These are phyloP conservation scores for Poeciliopsis retropinna DNA, from an alignment of 2,113 vertebrate species.

Conservation along the genomic window DNA sequence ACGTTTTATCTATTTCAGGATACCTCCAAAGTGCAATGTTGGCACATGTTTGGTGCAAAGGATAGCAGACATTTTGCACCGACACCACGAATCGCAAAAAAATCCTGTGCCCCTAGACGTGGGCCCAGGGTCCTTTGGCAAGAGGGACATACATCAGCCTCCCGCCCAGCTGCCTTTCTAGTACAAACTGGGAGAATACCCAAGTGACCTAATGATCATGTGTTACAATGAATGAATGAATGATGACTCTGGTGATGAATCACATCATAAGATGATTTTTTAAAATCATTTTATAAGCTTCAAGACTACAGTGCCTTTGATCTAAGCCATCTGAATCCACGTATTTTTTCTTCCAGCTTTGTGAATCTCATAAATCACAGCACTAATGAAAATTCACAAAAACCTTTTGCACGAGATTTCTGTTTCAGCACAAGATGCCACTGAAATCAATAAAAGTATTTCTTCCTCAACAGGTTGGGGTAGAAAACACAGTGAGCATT, in stretches of 20 bases:
- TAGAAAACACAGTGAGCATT: neutral
- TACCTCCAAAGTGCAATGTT: too few relatives aligned
- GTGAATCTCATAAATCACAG: slow-evolving; percentile 19
- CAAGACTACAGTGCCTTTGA: slow-evolving; percentile 70
- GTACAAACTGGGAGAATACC: slow-evolving; percentile 17
- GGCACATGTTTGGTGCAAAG: slow-evolving; percentile 89
- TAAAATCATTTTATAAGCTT: neutral
- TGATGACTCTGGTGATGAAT: neutral
- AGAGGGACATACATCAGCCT: slow-evolving; percentile 77
- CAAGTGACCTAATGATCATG: slow-evolving; percentile 39
- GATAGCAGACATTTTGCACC: slow-evolving; percentile 89
- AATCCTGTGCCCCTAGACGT: slow-evolving; percentile 86
- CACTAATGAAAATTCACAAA: slow-evolving; percentile 27
- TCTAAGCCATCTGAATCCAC: slow-evolving; percentile 38
- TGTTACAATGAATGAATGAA: slow-evolving; percentile 42
- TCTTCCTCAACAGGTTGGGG: too few relatives aligned
- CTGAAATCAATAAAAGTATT: neutral
- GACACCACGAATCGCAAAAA: too few relatives aligned
- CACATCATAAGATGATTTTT: neutral
- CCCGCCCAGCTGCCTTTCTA: slow-evolving; percentile 75
- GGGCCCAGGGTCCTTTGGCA: slow-evolving; percentile 85
- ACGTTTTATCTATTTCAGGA: slow-evolving; percentile 51
- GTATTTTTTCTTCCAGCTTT: slow-evolving; percentile 12
- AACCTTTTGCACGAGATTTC: neutral
- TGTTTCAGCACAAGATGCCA: neutral